These are phyloP conservation scores for Agrilus biguttatus DNA, from an alignment of 2,888 invertebrate genomes.

Conservation along the genomic window DNA sequence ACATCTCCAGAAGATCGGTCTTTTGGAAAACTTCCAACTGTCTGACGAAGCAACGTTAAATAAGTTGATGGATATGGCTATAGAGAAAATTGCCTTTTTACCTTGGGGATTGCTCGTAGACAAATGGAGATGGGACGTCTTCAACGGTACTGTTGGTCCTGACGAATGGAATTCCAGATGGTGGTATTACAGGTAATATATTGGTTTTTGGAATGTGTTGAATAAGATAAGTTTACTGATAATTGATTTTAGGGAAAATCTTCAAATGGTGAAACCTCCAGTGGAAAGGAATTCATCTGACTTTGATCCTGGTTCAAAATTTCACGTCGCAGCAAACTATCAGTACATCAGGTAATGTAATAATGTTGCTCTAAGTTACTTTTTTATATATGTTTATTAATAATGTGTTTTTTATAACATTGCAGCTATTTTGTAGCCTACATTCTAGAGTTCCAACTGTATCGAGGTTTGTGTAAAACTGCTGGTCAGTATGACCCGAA, in stretches of 20 bases:
- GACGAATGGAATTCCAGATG: conserved; percentile 31
- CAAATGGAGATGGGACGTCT: conserved; percentile 41
- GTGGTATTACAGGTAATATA: conserved; percentile 21
- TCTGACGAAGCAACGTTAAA: conserved; percentile 30
- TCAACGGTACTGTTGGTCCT: conserved; percentile 28
- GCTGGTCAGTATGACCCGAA: conserved; percentile 46
- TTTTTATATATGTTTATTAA: no score
- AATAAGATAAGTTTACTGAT: no score
- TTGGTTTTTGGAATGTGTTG: background rate
- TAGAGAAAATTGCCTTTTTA: conserved; percentile 36
- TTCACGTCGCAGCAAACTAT: conserved; percentile 29
- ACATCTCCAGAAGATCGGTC: conserved; percentile 32
- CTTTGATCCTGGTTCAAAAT: conserved; percentile 34
- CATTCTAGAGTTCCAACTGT: conserved; percentile 63
- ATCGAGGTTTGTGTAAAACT: conserved; percentile 48
- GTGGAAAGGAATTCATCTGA: conserved; percentile 11
- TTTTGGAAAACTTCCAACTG: conserved; percentile 28
- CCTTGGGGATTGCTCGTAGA: conserved; percentile 43
- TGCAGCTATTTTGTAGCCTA: conserved; percentile 44
- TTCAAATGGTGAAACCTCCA: conserved; percentile 26
- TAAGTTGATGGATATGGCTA: conserved; percentile 32
- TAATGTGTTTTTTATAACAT: conserved; percentile 10
- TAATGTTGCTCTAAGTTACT: no score
- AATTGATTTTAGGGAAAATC: conserved; percentile 17
- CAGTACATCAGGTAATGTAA: conserved; percentile 25